Evolutionary conservation across 2,113 vertebrate genomes (phyloP).

Genomic region (Scomber scombrus): DNA sequence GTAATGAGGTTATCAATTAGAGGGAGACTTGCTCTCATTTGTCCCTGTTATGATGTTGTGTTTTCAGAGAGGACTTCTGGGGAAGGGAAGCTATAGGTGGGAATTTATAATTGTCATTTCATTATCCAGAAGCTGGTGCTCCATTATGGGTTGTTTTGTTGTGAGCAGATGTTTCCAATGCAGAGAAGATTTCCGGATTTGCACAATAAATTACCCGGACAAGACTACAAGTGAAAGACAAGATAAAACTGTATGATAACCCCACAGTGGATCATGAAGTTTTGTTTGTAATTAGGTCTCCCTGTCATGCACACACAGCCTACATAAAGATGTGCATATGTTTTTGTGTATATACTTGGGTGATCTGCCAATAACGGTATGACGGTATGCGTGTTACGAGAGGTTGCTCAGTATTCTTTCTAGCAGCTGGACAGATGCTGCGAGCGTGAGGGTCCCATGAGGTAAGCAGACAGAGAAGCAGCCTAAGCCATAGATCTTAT

Average conservation of each 20-base stretch:
- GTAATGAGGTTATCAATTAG: conserved; percentile 79
- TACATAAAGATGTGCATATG: neutral
- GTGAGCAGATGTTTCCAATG: conserved; percentile 60
- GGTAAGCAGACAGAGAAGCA: conserved; percentile 52
- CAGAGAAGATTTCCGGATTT: conserved; percentile 46
- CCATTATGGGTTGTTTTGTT: conserved; percentile 51
- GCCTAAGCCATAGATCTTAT: conserved; percentile 34
- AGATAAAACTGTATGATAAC: conserved; percentile 40
- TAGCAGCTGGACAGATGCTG: conserved; percentile 47
- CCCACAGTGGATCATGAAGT: neutral
- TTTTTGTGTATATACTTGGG: neutral
- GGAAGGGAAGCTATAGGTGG: conserved; percentile 21
- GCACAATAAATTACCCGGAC: conserved; percentile 52
- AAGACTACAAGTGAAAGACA: conserved; percentile 51
- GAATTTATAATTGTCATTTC: conserved; percentile 63
- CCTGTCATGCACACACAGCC: neutral
- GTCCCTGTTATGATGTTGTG: conserved; percentile 55
- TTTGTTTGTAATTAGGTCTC: conserved; percentile 32
- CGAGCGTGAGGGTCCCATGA: conserved; percentile 45
- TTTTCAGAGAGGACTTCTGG: conserved; percentile 48
- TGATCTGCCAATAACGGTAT: conserved; percentile 21
- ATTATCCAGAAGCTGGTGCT: conserved; percentile 39
- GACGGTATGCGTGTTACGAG: neutral
- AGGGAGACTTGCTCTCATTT: conserved; percentile 67
- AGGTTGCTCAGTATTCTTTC: conserved; percentile 62